Conservation (phyloP, 1,140 invertebrate species). For the Orussus abietinus region DNA sequence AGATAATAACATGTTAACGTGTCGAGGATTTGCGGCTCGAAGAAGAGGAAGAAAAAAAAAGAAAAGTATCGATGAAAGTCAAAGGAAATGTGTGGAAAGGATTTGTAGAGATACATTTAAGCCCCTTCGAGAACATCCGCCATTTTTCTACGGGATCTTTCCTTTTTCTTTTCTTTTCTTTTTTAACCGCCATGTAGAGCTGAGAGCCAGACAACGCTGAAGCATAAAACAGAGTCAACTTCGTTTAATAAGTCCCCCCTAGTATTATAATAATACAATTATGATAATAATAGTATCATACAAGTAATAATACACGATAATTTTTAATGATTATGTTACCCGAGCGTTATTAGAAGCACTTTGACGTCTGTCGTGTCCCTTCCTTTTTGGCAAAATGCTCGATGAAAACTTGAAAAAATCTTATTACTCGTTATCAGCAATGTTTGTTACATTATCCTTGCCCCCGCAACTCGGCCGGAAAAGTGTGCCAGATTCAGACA, state of each 20-base stretch:
- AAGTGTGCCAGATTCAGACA: background rate
- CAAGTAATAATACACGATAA: constrained; percentile 20
- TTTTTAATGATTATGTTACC: constrained; percentile 22
- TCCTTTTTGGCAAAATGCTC: background rate
- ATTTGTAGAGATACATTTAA: too few relatives aligned
- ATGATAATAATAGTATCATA: constrained; percentile 20
- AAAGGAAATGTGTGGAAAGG: too few relatives aligned
- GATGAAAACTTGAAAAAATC: background rate
- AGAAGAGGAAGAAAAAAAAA: too few relatives aligned
- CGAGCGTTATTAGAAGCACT: constrained; percentile 21
- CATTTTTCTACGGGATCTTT: too few relatives aligned
- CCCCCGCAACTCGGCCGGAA: background rate
- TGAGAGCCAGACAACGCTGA: too few relatives aligned
- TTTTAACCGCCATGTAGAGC: too few relatives aligned
- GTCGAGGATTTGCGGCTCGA: too few relatives aligned
- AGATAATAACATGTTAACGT: too few relatives aligned
- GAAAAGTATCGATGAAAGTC: too few relatives aligned
- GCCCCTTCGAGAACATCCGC: too few relatives aligned
- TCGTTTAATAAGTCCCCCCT: constrained; percentile 21
- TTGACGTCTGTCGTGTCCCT: constrained; percentile 11
- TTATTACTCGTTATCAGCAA: background rate
- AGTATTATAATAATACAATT: constrained; percentile 22
- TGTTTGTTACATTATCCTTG: background rate
- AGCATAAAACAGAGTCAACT: too few relatives aligned
- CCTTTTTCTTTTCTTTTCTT: too few relatives aligned